A percentile compares a stretch with the other conserved stretches of the same genome.
These are phyloP conservation scores for Gortyna flavago DNA, from an alignment of 2,888 invertebrate species.

Conservation along the genomic window DNA sequence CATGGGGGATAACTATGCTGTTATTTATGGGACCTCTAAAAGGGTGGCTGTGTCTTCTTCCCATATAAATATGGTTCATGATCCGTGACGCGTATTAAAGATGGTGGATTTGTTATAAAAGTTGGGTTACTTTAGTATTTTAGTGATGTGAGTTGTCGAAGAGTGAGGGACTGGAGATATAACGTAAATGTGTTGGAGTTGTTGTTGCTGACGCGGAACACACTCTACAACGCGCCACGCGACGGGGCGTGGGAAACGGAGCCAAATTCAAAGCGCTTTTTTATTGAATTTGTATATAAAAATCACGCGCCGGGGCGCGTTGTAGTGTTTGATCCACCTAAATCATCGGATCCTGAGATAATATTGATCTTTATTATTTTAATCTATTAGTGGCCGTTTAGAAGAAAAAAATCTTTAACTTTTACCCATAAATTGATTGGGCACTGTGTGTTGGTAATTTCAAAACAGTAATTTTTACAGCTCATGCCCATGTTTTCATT, in stretches of 20 bases:
- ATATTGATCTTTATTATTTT: not conserved
- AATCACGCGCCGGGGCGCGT: not conserved
- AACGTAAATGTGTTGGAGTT: not conserved
- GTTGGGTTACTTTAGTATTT: not conserved
- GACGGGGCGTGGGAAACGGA: too few species aligned
- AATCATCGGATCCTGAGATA: not conserved
- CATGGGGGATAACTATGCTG: conserved; percentile 66
- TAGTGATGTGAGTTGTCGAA: not conserved
- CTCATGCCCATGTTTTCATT: not conserved
- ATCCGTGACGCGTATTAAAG: conserved; percentile 40
- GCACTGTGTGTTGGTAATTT: not conserved
- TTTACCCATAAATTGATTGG: not conserved
- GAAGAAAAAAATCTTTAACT: not conserved
- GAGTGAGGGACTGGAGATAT: not conserved
- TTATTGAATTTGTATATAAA: too few species aligned
- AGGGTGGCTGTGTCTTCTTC: conserved; percentile 61
- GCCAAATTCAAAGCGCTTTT: too few species aligned
- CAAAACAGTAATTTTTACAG: not conserved
- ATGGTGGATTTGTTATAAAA: conserved; percentile 15
- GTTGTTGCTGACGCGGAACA: too few species aligned
- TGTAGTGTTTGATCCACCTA: not conserved
- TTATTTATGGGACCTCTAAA: conserved; percentile 68
- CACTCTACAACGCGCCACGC: too few species aligned
- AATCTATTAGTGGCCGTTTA: not conserved
- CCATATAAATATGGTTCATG: conserved; percentile 61